phyloP scores from a whole-genome alignment of 2,888 invertebrate genomes.

The Cecidostiba fungosa region DNA sequence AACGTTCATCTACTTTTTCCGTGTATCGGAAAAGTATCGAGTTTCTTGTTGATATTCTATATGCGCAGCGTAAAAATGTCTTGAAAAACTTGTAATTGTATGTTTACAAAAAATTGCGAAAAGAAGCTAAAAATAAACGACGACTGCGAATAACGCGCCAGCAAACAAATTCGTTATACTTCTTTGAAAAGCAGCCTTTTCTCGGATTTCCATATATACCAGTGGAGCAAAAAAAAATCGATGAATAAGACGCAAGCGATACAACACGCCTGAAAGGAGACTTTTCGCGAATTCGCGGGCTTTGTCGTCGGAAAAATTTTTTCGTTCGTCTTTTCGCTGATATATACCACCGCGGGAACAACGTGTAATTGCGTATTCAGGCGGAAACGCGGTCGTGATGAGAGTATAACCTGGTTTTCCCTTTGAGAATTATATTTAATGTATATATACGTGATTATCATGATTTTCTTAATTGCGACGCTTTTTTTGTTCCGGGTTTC shows the following conservation, averaged over 20 bases:
- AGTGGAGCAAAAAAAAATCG: background rate
- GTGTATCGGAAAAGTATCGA: background rate
- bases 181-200: background rate
- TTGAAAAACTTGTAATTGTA: too few species aligned
- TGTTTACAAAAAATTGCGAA: too few species aligned
- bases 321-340: background rate
- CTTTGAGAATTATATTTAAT: background rate
- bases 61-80: too few species aligned
- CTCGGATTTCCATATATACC: background rate
- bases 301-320: background rate
- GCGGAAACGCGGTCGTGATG: conserved; percentile 31
- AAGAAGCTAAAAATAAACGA: too few species aligned
- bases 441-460: background rate
- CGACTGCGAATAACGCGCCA: too few species aligned
- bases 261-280: background rate
- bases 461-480: background rate
- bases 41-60: background rate
- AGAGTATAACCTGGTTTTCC: conserved; percentile 19
- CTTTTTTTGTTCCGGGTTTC: too few species aligned
- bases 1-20: background rate
- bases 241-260: background rate
- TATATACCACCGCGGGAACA: background rate
- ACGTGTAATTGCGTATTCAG: conserved; percentile 15
- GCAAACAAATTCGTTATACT: too few species aligned
- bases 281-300: too few species aligned